phyloP scores from a whole-genome alignment of 2,113 vertebrate species.

The Ophthalmotilapia sp. region DNA sequence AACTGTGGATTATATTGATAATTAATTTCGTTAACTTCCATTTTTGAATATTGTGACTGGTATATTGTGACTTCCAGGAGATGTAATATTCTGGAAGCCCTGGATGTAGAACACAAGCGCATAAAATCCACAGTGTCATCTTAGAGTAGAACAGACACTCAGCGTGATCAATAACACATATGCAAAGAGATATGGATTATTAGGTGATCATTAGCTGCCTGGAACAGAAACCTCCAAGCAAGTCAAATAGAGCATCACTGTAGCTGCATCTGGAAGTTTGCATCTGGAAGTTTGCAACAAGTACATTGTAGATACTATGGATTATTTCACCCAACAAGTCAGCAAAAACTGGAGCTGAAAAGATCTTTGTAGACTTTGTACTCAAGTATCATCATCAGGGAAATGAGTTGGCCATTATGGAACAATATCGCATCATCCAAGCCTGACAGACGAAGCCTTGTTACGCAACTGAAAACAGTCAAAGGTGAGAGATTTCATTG shows the following conservation, averaged over 20 bases:
- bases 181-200: neutral
- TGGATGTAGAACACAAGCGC: fast-evolving
- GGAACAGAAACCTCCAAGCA: neutral
- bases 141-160: neutral
- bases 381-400: neutral
- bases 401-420: neutral
- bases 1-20: neutral
- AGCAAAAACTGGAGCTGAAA: neutral
- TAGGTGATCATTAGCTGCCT: neutral
- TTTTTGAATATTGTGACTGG: neutral
- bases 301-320: fast-evolving
- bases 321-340: neutral
- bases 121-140: neutral
- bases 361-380: neutral
- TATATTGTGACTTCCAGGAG: neutral
- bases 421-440: neutral
- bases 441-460: neutral
- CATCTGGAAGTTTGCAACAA: too few relatives aligned
- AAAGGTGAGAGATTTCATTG: neutral
- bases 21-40: fast-evolving
- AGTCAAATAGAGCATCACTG: fast-evolving
- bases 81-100: neutral
- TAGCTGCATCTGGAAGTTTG: fast-evolving
- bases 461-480: neutral
- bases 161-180: fast-evolving